phyloP scores from a whole-genome alignment of 2,888 invertebrate species.

The Andrena praecox region DNA sequence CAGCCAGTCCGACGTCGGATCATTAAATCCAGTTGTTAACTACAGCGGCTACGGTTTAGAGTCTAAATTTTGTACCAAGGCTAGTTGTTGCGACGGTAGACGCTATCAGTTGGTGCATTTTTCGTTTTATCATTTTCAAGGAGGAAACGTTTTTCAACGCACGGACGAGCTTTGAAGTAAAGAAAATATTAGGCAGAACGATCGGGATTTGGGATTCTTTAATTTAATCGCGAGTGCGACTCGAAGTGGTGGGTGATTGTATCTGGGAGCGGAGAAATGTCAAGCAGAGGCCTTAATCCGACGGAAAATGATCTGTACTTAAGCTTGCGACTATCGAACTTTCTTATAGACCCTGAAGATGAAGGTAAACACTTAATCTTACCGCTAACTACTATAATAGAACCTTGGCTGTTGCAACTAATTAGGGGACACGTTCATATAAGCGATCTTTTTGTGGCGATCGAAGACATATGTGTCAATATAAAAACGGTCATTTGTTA shows the following conservation, averaged over 20 bases:
- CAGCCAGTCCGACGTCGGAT: conserved; percentile 4
- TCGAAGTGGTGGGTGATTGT: not conserved
- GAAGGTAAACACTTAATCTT: conserved; percentile 74
- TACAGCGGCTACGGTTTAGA: conserved; percentile 6
- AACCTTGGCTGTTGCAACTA: too few species aligned
- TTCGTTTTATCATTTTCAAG: not conserved
- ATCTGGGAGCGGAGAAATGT: conserved; percentile 72
- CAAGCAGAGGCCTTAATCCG: conserved; percentile 81
- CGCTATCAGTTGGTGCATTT: not conserved
- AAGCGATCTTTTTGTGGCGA: too few species aligned
- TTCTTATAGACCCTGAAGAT: conserved; percentile 78
- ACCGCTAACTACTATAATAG: not conserved
- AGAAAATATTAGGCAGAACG: not conserved
- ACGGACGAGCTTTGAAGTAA: too few species aligned
- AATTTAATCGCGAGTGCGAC: conserved; percentile 9
- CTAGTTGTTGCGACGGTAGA: not conserved
- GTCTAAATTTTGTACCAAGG: not conserved
- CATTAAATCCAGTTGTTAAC: conserved; percentile 31
- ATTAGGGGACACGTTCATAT: too few species aligned
- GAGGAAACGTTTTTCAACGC: not conserved
- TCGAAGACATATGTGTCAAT: too few species aligned
- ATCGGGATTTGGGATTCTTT: not conserved
- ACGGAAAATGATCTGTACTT: conserved; percentile 75
- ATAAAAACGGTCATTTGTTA: too few species aligned
- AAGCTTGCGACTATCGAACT: conserved; percentile 73